Base-by-base conservation (phyloP, 2,888 invertebrate species). In the Ctenicera cuprea region DNA sequence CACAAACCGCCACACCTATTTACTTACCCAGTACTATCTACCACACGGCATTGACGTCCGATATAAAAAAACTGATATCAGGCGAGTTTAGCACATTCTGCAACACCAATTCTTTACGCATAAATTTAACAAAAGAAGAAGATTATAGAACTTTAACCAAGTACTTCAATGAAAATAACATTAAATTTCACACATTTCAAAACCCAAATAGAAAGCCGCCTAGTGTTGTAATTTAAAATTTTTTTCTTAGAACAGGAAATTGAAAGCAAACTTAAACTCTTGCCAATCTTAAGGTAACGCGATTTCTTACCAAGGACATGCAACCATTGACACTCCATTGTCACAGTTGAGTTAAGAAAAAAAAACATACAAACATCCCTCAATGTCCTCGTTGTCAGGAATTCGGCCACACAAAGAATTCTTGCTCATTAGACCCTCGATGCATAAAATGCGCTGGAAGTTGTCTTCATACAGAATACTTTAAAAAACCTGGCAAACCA, bases 181-280 rank as follows among this genome's bases (percentile, higher is more conserved):
- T 61, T 16, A 61, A 61, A 61, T 38, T 18, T 18, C 59, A 61
- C 18, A 61, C 38, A 16, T 61, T 61, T 37, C 59, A 38, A 61
- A 61, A 38, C 38, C 59, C 41, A 18, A 20, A 33, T 12, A 37
- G 38, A 3, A 61, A 61, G 26, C 18, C 59, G 2, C 57, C 30
- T 30, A 57, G 26, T 14, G 33, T 57, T 20, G 57, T 57, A 20
- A 57, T 57, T 37, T 38, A 61, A 20, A 61, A 61, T 38, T n/a
- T 61, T 18, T 4, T 8, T 61, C 12, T 37, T 38, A 38, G 59
- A 61, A 61, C 11, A 61, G 14, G 59, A 61, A 52, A 30, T 57
- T 16, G 4, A 20, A 5, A 33, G 3, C 7, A 33, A 57, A 33
- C 57, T 57, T 7, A 57, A 57, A n/a, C 22, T 14, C 14, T 9